Percentiles rank a stretch among this genome's conserved stretches.
These are phyloP conservation scores for Aporophyla lueneburgensis DNA, from an alignment of 2,888 invertebrate species.

Conservation along the genomic window DNA sequence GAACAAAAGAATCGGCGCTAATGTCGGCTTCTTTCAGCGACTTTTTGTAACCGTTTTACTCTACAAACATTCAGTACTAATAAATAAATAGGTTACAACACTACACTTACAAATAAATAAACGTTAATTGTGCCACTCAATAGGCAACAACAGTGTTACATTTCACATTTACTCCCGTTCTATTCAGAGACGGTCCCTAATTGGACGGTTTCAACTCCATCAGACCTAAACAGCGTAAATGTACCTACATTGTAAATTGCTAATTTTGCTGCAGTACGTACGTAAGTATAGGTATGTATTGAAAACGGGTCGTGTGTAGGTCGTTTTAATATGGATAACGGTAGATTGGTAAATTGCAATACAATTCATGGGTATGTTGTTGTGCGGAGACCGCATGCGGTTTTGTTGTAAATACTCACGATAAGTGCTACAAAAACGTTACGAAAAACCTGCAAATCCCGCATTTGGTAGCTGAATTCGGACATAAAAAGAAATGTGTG, in stretches of 20 bases:
- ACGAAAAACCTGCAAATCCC: neutral
- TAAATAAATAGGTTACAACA: neutral
- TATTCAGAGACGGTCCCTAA: conserved; percentile 38
- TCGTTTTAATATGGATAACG: conserved; percentile 12
- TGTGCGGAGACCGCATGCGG: neutral
- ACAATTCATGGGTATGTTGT: neutral
- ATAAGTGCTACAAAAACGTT: neutral
- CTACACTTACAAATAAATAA: neutral
- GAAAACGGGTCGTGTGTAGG: conserved; percentile 19
- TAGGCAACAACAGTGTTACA: conserved; percentile 21
- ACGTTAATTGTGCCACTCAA: conserved; percentile 17
- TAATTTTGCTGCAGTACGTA: conserved; percentile 33
- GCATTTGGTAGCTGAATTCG: neutral
- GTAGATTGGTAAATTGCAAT: neutral
- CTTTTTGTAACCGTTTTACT: neutral
- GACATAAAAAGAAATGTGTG: neutral
- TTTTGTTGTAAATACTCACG: neutral
- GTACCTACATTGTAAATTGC: conserved; percentile 47
- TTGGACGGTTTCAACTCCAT: conserved; percentile 45
- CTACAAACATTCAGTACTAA: neutral
- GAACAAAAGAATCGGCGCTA: no score
- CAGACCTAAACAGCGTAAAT: conserved; percentile 40
- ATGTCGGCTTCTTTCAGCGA: neutral
- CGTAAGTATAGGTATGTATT: conserved; percentile 2
- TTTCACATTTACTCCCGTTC: conserved; percentile 30